Percentiles rank a stretch among this genome's conserved stretches.
Evolutionary conservation across 2,797 vertebrate species (phyloP).

Genomic region (Buceros bicornis): DNA sequence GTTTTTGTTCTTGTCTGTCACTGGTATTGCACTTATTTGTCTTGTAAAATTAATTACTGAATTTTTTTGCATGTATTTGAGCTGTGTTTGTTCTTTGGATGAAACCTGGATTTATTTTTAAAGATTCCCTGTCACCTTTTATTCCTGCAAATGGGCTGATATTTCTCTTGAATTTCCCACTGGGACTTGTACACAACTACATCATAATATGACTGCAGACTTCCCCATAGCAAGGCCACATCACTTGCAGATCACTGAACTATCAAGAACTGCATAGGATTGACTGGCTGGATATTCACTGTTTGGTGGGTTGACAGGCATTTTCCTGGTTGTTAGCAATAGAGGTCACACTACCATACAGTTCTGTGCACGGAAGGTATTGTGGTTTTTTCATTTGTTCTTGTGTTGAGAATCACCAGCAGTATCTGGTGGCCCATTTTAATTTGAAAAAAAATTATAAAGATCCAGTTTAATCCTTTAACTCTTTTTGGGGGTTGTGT

Average conservation of each 20-base stretch:
- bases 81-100: background rate
- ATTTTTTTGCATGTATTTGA: background rate
- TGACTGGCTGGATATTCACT: background rate
- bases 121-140: background rate
- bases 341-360: background rate
- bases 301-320: background rate
- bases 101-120: background rate
- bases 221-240: background rate
- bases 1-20: background rate
- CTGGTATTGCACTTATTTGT: background rate
- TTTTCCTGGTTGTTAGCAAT: background rate
- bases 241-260: background rate
- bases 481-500: background rate
- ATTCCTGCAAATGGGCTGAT: background rate
- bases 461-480: background rate
- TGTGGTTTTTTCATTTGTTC: background rate
- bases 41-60: background rate
- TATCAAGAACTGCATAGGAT: background rate
- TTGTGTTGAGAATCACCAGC: background rate
- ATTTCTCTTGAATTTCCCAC: background rate
- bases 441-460: rapidly evolving
- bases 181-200: rapidly evolving
- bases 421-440: background rate
- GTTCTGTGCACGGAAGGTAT: background rate
- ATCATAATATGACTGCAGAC: background rate